phyloP scores from a whole-genome alignment of 1,140 invertebrate genomes.

The Psilanteris sp. region DNA sequence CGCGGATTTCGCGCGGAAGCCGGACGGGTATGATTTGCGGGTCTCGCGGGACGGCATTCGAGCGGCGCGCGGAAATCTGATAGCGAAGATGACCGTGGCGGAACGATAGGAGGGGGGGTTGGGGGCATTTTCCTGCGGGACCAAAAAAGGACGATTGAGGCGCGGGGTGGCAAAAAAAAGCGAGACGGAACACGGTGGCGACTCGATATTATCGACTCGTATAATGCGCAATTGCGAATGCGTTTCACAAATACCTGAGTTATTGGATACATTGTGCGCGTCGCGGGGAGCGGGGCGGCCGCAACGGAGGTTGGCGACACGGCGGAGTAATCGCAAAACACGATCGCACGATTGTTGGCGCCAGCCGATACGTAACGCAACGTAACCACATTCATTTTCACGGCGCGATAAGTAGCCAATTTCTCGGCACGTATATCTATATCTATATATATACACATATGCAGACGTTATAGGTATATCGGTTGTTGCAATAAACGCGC shows the following conservation, averaged over 20 bases:
- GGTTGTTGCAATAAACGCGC: conserved; percentile 39
- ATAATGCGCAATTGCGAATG: conserved; percentile 59
- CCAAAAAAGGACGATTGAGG: too few relatives aligned
- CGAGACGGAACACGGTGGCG: too few relatives aligned
- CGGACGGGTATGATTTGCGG: too few relatives aligned
- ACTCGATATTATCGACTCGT: too few relatives aligned
- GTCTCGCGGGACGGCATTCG: too few relatives aligned
- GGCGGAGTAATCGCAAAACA: conserved; percentile 60
- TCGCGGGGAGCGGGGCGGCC: not conserved
- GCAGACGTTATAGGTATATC: conserved; percentile 39
- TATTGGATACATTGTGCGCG: conserved; percentile 55
- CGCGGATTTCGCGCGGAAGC: too few relatives aligned
- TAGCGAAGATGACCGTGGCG: too few relatives aligned
- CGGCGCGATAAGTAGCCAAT: conserved; percentile 59
- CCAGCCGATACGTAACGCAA: conserved; percentile 63
- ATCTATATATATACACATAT: conserved; percentile 37
- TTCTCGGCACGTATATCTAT: conserved; percentile 52
- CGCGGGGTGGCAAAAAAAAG: too few relatives aligned
- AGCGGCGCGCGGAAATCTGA: too few relatives aligned
- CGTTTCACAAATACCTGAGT: conserved; percentile 61
- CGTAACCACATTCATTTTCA: conserved; percentile 61
- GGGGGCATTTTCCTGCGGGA: too few relatives aligned
- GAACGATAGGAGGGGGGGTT: too few relatives aligned
- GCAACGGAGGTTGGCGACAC: conserved; percentile 44
- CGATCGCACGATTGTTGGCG: conserved; percentile 65